phyloP scores from a whole-genome alignment of 2,888 invertebrate species.

The Autographa gamma region DNA sequence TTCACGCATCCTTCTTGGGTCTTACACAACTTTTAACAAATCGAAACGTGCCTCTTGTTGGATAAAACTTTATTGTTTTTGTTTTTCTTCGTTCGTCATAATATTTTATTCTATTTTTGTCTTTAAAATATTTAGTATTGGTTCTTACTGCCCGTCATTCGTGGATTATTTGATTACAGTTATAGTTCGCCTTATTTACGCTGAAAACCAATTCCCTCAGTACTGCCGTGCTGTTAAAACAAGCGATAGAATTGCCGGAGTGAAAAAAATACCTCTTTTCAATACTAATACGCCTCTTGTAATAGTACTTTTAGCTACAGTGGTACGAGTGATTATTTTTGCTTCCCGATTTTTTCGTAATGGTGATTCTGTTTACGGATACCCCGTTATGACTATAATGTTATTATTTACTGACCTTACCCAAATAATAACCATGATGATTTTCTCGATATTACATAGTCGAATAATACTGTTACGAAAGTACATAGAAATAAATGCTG shows the following conservation, averaged over 20 bases:
- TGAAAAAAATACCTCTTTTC: background rate
- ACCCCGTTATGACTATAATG: background rate
- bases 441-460: background rate
- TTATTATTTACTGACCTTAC: background rate
- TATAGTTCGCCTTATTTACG: background rate
- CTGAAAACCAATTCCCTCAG: background rate
- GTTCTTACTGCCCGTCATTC: background rate
- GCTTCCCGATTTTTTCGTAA: background rate
- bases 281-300: background rate
- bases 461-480: background rate
- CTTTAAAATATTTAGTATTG: background rate
- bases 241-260: background rate
- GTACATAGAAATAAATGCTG: background rate
- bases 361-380: background rate
- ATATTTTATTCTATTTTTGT: background rate
- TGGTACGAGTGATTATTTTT: background rate
- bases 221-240: background rate
- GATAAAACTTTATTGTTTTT: background rate
- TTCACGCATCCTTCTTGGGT: background rate
- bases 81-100: background rate
- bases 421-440: background rate
- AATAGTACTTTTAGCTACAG: background rate
- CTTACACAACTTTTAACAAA: background rate
- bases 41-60: background rate
- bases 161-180: background rate